Percentiles rank a stretch among this genome's conserved stretches.
These are phyloP conservation scores for Psylliodes chrysocephalus DNA, from an alignment of 2,888 invertebrate genomes.

Conservation along the genomic window DNA sequence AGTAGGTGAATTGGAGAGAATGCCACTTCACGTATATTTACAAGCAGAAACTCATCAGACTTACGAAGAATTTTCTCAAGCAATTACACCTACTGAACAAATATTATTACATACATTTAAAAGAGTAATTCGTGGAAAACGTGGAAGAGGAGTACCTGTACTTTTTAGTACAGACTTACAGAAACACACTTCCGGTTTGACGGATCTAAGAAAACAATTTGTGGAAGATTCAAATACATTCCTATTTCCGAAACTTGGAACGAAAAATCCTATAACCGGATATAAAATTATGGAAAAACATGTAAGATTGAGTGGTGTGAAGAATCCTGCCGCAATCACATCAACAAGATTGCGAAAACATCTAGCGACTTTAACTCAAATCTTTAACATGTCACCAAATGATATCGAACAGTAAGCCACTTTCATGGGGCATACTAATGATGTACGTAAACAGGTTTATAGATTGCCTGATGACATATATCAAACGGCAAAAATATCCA, in stretches of 20 bases:
- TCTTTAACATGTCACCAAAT: too few relatives aligned
- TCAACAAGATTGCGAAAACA: slow-evolving; percentile 43
- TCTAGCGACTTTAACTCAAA: slow-evolving; percentile 42
- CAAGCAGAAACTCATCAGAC: slow-evolving; percentile 21
- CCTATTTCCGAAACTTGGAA: slow-evolving; percentile 18
- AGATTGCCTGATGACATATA: too few relatives aligned
- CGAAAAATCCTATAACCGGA: slow-evolving; percentile 28
- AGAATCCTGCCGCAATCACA: slow-evolving; percentile 39
- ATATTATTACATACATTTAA: slow-evolving; percentile 36
- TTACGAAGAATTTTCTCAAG: slow-evolving; percentile 45
- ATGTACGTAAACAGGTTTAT: too few relatives aligned
- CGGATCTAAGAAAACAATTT: slow-evolving; percentile 36
- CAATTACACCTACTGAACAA: slow-evolving; percentile 38
- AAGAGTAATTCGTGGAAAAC: slow-evolving; percentile 45
- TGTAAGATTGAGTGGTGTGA: slow-evolving; percentile 39
- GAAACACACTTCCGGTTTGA: slow-evolving; percentile 32
- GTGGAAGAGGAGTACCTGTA: slow-evolving; percentile 43
- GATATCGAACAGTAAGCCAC: too few relatives aligned
- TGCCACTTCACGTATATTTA: slow-evolving; percentile 38
- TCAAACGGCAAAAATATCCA: too few relatives aligned
- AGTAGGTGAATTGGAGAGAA: slow-evolving; percentile 47
- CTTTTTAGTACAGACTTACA: slow-evolving; percentile 43
- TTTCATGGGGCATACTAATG: too few relatives aligned
- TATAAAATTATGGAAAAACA: slow-evolving; percentile 46
- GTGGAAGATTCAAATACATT: slow-evolving; percentile 29